Base-by-base conservation (phyloP, 1,140 invertebrate species). In the Piezodorus guildinii region DNA sequence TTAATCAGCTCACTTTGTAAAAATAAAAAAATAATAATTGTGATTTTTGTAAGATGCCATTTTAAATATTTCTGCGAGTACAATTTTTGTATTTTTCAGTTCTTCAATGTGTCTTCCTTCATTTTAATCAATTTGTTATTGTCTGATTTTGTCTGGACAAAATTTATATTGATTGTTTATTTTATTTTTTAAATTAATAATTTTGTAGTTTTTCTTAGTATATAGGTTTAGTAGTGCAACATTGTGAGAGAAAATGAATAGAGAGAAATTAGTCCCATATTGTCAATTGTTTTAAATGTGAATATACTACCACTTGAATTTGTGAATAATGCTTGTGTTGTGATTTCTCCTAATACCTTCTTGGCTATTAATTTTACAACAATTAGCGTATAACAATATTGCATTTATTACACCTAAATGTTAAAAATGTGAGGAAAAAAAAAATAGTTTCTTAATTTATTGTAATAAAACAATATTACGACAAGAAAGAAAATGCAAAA, bases 241-340 rank as follows among this genome's bases (percentile, higher is more conserved):
- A 64, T 54, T 59, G 49, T 64, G 63, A 59, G 46, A 51, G 16
- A 17, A 62, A 27, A 62, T 15, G 43, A 39, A 60, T 43, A 39
- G 30, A 60, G 39, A 62, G 27, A 54, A 30, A 54, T 62, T 62
- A 62, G 62, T 62, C 62, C 62, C 62, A 62, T 62, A 62, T 62
- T 62, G 62, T 62, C 62, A 62, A 60, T 64, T 64, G 63, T 64
- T 64, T 64, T 64, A 44, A 64, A 64, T 64, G 56, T 64, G 63
- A 64, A 64, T 64, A 64, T 64, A 64, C 54, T 64, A 64, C 63
- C 56, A 63, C 39, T 27, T 64, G 44, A 60, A 64, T 60, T 64
- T 64, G 63, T 60, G 34, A 59, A 59, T 46, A 49, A 60, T 30
- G 46, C 5, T 46, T 19, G 21, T 60, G 25, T 62, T 62, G 6